Base-by-base conservation (phyloP, 2,888 invertebrate species). In the Ochropleura plecta region DNA sequence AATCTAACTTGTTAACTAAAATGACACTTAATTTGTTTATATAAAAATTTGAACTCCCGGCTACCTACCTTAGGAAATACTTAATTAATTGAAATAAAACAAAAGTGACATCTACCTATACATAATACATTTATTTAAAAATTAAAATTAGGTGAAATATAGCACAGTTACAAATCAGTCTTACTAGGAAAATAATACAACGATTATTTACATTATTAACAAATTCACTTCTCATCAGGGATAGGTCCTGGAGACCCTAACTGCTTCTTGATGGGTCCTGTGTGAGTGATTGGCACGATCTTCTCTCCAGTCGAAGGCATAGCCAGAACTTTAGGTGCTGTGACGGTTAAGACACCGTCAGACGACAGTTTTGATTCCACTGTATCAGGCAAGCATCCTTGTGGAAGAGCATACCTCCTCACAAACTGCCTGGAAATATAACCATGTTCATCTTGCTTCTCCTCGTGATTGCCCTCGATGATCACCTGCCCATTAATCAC, bases 381-480 rank as follows among this genome's bases (percentile, higher is more conserved):
- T 44, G 97, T 97, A 70, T 97, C 97, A 0, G 98, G 96, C 85
- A 98, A 97, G 79, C 98, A 98, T 5, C 97, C 98, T 89, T 97
- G 95, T 0, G 98, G 98, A 63, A 98, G 92, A 3, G 97, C 92
- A 90, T 98, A 98, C 68, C 97, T 97, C 59, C 98, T 97, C 5
- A 97, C 96, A 86, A 98, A 98, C 86, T 98, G 97, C 68, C 98
- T 96, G 0, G 98, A 97, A 55, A 98, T 97, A 81, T 96, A 97
- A 0, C 98, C 98, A 88, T 98, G 97, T 14, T 97, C 97, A 83
- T 98, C 98, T 72, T 96, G 96, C 86, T 97, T 97, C 88, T 98
- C 98, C 83, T 98, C 98, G 86, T 98, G 98, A 89, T 97, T 98
- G 0, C 98, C 98, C 91, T 98, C 97, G 5, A 98, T 96, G 1